Conservation (phyloP, 2,797 vertebrate genomes). For the Lepilemur ruficaudatus region DNA sequence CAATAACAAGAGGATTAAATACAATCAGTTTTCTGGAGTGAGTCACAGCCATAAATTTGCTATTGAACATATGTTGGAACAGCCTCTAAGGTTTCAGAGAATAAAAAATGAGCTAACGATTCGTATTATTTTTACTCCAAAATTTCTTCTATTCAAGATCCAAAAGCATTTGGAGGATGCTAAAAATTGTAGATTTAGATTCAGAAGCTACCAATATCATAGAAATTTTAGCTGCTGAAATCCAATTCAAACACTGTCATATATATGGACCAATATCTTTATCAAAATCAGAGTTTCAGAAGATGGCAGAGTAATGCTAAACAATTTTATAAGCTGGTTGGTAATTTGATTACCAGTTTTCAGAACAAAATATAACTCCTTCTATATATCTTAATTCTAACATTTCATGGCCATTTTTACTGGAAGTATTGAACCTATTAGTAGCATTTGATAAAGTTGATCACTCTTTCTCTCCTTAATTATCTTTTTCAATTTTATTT, state of each 20-base stretch:
- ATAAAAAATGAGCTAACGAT: constrained; percentile 48
- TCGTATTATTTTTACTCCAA: neutral
- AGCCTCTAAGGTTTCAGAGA: constrained; percentile 47
- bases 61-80: constrained; percentile 38
- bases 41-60: constrained; percentile 49
- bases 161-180: neutral
- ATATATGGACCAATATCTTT: neutral
- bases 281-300: neutral
- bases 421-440: neutral
- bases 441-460: neutral
- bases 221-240: constrained; percentile 8
- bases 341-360: neutral
- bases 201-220: neutral
- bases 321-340: neutral
- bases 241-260: neutral
- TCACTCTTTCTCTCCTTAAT: neutral
- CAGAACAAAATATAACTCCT: neutral
- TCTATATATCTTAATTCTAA: neutral
- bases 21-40: constrained; percentile 55
- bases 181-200: constrained; percentile 6
- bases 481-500: neutral
- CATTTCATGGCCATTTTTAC: neutral
- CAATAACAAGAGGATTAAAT: constrained; percentile 64
- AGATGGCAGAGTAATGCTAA: neutral
- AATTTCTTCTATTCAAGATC: neutral